Percentiles rank a stretch among this genome's conserved stretches.
Conservation (phyloP, 2,113 vertebrate species). For the Picathartes gymnocephalus region DNA sequence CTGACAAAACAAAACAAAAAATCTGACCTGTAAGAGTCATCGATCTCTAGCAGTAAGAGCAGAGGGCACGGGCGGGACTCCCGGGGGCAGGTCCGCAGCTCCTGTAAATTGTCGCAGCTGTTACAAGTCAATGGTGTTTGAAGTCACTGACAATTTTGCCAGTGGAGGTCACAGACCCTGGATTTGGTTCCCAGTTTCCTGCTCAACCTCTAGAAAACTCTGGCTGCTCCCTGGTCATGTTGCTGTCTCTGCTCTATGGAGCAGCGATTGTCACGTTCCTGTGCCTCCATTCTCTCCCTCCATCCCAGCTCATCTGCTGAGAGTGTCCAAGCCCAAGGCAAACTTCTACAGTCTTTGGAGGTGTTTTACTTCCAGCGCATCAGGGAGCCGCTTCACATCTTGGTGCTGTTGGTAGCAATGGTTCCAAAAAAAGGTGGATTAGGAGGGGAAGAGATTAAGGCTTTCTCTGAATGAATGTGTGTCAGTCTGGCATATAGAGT, state of each 20-base stretch:
- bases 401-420: neutral
- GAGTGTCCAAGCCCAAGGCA: neutral
- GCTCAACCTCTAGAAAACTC: neutral
- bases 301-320: neutral
- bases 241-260: rapidly evolving
- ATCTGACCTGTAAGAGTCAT: slow-evolving; percentile 65
- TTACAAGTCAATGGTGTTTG: slow-evolving; percentile 42
- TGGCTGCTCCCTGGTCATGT: neutral
- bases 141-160: neutral
- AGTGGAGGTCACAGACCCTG: neutral
- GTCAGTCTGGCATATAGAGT: neutral
- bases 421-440: neutral
- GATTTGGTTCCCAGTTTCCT: neutral
- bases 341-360: neutral
- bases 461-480: neutral
- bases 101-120: slow-evolving; percentile 30
- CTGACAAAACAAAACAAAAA: slow-evolving; percentile 65
- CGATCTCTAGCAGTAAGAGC: slow-evolving; percentile 41
- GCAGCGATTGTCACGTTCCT: rapidly evolving
- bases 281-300: neutral
- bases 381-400: neutral
- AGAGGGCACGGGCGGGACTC: slow-evolving; percentile 43
- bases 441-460: neutral
- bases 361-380: neutral
- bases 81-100: slow-evolving; percentile 45